These are phyloP conservation scores for Fistularia commersonii DNA, from an alignment of 2,797 vertebrate genomes.

Conservation along the genomic window DNA sequence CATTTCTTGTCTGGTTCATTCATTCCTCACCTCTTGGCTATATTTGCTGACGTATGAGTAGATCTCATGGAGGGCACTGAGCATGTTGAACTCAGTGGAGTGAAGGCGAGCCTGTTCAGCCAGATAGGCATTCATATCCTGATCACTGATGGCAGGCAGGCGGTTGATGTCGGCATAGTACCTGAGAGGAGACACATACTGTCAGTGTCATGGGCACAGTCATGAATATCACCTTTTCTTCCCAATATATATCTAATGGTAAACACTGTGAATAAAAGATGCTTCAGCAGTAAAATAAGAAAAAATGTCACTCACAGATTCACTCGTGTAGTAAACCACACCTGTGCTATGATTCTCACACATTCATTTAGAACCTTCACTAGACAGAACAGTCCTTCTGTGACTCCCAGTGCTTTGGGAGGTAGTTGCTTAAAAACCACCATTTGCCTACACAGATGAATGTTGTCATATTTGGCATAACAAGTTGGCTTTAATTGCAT, in stretches of 20 bases:
- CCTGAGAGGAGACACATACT: constrained; percentile 66
- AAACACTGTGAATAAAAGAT: constrained; percentile 12
- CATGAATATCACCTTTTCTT: constrained; percentile 28
- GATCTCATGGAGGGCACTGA: constrained; percentile 92
- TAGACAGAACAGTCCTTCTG: background rate
- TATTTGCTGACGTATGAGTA: constrained; percentile 94
- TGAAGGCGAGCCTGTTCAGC: constrained; percentile 94
- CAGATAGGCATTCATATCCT: constrained; percentile 97
- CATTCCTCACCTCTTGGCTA: constrained; percentile 85
- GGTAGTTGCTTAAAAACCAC: no score
- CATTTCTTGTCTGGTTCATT: no score
- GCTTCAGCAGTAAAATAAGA: constrained; percentile 21
- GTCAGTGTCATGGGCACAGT: constrained; percentile 28
- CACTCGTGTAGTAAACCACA: constrained; percentile 4
- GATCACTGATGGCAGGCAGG: constrained; percentile 93
- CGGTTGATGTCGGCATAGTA: constrained; percentile 95
- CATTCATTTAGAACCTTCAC: background rate
- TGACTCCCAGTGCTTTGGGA: background rate
- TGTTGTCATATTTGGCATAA: background rate
- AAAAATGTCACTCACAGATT: constrained; percentile 14
- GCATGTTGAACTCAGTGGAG: constrained; percentile 88
- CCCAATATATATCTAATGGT: constrained; percentile 12
- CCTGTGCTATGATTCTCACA: constrained; percentile 1
- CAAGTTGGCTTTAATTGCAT: background rate
- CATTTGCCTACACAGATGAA: no score